Base-by-base conservation (phyloP, 2,888 invertebrate species). In the Ashinkailepas kermadecensis region DNA sequence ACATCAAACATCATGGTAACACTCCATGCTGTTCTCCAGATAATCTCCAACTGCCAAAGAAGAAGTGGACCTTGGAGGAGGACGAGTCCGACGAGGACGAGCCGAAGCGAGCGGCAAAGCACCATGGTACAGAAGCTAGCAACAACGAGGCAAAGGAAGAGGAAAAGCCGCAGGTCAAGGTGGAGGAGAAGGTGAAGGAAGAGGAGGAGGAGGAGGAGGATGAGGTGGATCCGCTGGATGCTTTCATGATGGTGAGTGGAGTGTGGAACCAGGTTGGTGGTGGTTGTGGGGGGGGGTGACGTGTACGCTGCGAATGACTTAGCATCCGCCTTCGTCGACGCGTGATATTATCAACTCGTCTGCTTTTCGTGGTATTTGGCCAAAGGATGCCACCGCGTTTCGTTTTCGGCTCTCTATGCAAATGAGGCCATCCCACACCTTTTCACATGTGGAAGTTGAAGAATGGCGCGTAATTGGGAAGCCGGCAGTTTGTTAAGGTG, bases 1-100 rank as follows among this genome's bases (percentile, higher is more conserved):
- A 62, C 21, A 2, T 62, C 62, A 13, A 18, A 2, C 62, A 6
- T 62, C 13, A 18, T 62, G 2, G 39, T 39, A 62, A 18, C 62
- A 62, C 1, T 62, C 15, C 15, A 13, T 13, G 21, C 1, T n/a
- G 21, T 67, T n/a, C 65, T 15, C 7, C 15, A 59, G 59, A 59
- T 11, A 59, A 59, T 59, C 59, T 59, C 59, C 59, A 59, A 7
- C 83, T 84, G 7, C 59, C 82, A 9, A 81, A 83, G 80, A 97
- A 96, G 88, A 95, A 95, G 86, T 98, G 98, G 96, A 96, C 96
- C 82, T 89, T 98, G 81, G 96, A 98, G 87, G 97, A 98, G 87
- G 59, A 59, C 59, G 98, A 99, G 86, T 97, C 96, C 84, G 95
- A 95, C 84, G 97, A 97, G 82, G 87, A 85, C 12, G 84, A 85